A percentile compares a stretch with the other conserved stretches of the same genome.
Evolutionary conservation across 2,797 vertebrate species (phyloP).

Genomic region (Lagodon rhomboides): DNA sequence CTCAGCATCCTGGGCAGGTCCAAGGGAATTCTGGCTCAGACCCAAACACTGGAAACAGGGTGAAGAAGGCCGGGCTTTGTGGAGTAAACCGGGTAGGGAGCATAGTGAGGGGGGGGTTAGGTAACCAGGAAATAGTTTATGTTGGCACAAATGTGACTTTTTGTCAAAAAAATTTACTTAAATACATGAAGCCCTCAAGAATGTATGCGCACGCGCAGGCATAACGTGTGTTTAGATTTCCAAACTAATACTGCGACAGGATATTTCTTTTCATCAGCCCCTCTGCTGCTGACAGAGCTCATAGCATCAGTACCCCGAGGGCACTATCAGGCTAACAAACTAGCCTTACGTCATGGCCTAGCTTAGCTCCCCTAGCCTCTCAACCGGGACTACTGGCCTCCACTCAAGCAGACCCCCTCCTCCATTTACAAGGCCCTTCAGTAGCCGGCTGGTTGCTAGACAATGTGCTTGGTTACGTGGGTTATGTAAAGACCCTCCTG

Average conservation of each 20-base stretch:
- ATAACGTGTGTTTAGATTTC: background rate
- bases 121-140: constrained; percentile 48
- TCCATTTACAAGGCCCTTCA: constrained; percentile 85
- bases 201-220: background rate
- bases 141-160: constrained; percentile 32
- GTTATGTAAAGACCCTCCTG: constrained; percentile 90
- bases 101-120: constrained; percentile 36
- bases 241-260: constrained; percentile 12
- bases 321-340: constrained; percentile 77
- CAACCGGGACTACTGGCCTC: constrained; percentile 67
- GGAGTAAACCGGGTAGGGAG: constrained; percentile 45
- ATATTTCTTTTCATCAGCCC: constrained; percentile 1
- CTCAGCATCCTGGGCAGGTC: constrained; percentile 78
- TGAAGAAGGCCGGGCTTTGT: constrained; percentile 79
- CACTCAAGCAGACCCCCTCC: constrained; percentile 78
- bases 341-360: constrained; percentile 66
- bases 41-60: constrained; percentile 67
- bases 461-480: constrained; percentile 88
- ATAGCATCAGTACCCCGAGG: constrained; percentile 57
- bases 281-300: constrained; percentile 30
- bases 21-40: constrained; percentile 70
- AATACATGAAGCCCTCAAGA: background rate
- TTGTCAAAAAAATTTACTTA: background rate
- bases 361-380: constrained; percentile 79
- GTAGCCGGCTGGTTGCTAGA: constrained; percentile 86